Percentiles rank a stretch among this genome's conserved stretches.
Conservation (phyloP, 1,140 invertebrate species). For the Lerema accius region DNA sequence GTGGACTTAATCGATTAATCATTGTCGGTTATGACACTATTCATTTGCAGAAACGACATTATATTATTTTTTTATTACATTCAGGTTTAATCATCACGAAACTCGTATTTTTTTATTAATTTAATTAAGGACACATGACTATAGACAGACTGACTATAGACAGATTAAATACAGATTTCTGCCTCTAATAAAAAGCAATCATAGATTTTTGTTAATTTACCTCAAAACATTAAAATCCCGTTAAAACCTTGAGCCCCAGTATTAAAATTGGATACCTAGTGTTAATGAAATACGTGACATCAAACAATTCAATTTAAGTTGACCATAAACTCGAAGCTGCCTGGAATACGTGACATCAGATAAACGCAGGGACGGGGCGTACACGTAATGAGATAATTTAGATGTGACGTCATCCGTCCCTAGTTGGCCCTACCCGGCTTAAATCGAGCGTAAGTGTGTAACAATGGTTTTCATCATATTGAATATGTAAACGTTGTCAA, state of each 20-base stretch:
- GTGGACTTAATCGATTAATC: no score
- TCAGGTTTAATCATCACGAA: no score
- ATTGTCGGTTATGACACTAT: no score
- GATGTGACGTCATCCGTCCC: constrained; percentile 11
- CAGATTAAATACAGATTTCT: no score
- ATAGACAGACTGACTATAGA: no score
- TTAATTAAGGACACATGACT: no score
- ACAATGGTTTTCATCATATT: not conserved
- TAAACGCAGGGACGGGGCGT: constrained; percentile 8
- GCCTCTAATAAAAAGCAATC: no score
- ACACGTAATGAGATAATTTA: constrained; percentile 16
- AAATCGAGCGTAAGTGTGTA: not conserved
- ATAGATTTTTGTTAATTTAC: no score
- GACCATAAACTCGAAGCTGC: not conserved
- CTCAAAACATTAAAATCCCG: not conserved
- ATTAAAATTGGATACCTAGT: not conserved
- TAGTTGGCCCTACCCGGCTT: not conserved
- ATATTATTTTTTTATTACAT: no score
- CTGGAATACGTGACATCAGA: constrained; percentile 11
- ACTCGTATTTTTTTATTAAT: no score
- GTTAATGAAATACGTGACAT: constrained; percentile 18
- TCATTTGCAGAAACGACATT: no score
- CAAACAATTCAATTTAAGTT: constrained; percentile 22
- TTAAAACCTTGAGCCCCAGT: not conserved
- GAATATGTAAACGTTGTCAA: not conserved